These are phyloP conservation scores for Thymelicus lineola DNA, from an alignment of 2,888 invertebrate genomes.

Conservation along the genomic window DNA sequence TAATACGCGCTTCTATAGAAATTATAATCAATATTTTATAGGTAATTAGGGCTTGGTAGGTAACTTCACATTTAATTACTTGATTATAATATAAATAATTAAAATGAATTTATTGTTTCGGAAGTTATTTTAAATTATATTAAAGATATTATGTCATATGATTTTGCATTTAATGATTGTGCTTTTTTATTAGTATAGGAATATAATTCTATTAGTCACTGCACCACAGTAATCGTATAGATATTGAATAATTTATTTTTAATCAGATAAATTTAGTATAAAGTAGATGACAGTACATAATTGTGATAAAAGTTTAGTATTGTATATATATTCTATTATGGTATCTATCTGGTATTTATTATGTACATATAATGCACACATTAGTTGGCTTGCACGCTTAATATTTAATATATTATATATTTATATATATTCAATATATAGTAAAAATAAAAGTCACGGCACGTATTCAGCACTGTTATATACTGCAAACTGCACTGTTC, in stretches of 20 bases:
- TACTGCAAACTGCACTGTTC: neutral
- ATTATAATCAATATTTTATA: too few relatives aligned
- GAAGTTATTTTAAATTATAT: too few relatives aligned
- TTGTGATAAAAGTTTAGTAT: conserved; percentile 19
- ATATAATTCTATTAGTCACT: neutral
- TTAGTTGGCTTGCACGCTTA: neutral
- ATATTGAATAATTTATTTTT: neutral
- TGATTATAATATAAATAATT: too few relatives aligned
- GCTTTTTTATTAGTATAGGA: too few relatives aligned
- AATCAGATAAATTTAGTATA: neutral
- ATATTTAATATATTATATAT: neutral
- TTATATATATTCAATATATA: too few relatives aligned
- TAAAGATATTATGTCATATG: too few relatives aligned
- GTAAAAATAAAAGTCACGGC: too few relatives aligned
- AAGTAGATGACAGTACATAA: conserved; percentile 11
- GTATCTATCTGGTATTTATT: neutral
- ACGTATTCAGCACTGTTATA: neutral
- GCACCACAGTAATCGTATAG: neutral
- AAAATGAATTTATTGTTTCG: too few relatives aligned
- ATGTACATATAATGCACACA: neutral
- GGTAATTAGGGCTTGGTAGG: too few relatives aligned
- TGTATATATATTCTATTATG: neutral
- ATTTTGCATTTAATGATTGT: too few relatives aligned
- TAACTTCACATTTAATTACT: too few relatives aligned
- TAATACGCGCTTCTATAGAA: neutral